Percentiles rank a stretch among this genome's conserved stretches.
Conservation (phyloP, 2,888 invertebrate species). For the Ferrisia virgata region DNA sequence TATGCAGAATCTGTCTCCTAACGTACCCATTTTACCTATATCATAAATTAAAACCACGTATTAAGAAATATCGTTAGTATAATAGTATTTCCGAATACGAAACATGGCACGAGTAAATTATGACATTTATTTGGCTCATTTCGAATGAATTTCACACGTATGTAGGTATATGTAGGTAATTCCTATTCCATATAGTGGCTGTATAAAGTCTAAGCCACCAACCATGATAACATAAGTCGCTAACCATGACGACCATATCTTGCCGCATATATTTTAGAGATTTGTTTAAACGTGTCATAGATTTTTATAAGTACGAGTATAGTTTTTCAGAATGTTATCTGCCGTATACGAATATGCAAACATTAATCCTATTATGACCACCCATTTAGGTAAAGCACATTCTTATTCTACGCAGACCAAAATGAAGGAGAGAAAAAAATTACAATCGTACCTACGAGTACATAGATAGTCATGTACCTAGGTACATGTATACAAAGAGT, state of each 20-base stretch:
- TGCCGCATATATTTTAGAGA: not conserved
- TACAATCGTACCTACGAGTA: not conserved
- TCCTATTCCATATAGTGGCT: not conserved
- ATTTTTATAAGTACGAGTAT: not conserved
- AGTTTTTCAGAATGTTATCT: too few relatives aligned
- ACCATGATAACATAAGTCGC: conserved; percentile 4
- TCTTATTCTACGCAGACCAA: too few relatives aligned
- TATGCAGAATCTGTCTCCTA: too few relatives aligned
- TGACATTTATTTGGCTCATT: conserved; percentile 8
- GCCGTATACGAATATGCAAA: not conserved
- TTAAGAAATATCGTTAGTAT: too few relatives aligned
- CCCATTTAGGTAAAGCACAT: not conserved
- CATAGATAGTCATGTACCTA: not conserved
- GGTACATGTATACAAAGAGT: not conserved
- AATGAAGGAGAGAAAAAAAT: not conserved
- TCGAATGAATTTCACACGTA: not conserved
- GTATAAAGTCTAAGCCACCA: not conserved
- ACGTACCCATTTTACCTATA: too few relatives aligned
- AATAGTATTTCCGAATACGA: not conserved
- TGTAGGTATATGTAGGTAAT: not conserved
- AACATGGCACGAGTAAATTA: not conserved
- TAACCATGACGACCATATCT: not conserved
- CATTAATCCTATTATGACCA: not conserved
- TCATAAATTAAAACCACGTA: not conserved
- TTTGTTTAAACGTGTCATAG: not conserved